Base-by-base conservation (phyloP, 2,888 invertebrate species). In the Apotomis betuletana region DNA sequence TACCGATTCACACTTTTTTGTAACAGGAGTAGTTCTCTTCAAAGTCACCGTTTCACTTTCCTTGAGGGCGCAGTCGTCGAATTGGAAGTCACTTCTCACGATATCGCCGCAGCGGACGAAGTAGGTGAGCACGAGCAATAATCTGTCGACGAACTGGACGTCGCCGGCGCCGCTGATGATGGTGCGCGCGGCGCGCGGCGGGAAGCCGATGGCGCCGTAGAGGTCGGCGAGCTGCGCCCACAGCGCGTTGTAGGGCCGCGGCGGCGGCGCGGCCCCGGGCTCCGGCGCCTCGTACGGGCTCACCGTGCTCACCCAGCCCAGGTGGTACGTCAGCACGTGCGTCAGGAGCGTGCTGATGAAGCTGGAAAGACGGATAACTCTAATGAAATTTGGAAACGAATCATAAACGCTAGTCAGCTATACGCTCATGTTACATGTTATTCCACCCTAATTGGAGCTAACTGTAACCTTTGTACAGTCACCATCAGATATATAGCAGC, bases 191-290 rank as follows among this genome's bases (percentile, higher is more conserved):
- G 97, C 92, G 85, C 96, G 95, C 0, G 96, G 94, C 0, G 97
- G 97, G 85, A 94, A 95, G 2, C 97, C 98, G 58, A 97, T 94
- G 67, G 96, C 96, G n/a, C 97, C 98, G 84, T 96, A 97, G 41
- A 98, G 91, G 85, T 98, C 98, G 49, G 96, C 95, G 75, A 98
- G 94, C 82, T 98, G 98, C 0, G 97, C 97, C 98, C 98, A 98
- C 0, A 98, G 88, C 0, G 97, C 97, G 90, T 98, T 98, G 87
- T 97, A 98, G 0, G 97, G 96, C 1, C 83, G 82, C 0, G 78
- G 57, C 1, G 69, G 41, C 2, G 10, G 73, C 10, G 76, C 69
- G 83, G 95, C 95, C 74, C 94, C 94, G 49, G 83, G 82, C 67
- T 88, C 88, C 57, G 87, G 77, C 71, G 85, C 84, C 71, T 91